Base-by-base conservation (phyloP, 2,797 vertebrate species). In the Bovichtus diacanthus region DNA sequence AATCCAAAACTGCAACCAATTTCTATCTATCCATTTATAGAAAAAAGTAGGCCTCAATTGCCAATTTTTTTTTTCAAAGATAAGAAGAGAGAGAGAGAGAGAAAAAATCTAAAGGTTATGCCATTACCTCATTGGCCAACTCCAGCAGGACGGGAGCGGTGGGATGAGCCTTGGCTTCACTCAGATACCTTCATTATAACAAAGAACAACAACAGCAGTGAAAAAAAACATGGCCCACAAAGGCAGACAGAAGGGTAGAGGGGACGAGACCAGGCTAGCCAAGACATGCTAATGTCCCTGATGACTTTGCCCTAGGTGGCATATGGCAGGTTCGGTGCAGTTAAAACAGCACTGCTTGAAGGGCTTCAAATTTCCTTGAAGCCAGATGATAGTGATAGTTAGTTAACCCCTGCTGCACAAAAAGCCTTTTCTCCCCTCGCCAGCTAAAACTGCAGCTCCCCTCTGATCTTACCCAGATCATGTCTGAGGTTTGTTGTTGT, bases 61-160 rank as follows among this genome's bases (percentile, higher is more conserved):
- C 80, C 19, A 21, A 7, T 9, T 78, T 64, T 65, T 65, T 23
- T 27, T 70, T 73, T 23, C 0, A 50, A 62, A 70, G 18, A 51
- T 19, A 47, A 76, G 3, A 34, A 46, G 70, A 69, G 43, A 61
- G 38, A 41, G 23, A 49, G 4, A 58, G 16, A 76, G 2, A 10
- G 38, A 15, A 29, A 23, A 38, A 50, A 34, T 34, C 21, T 25
- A 62, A 70, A 77, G 34, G 82, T 85, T 65, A 70, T 43, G 66
- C 54, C 70, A 94, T 96, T 97, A 99, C 98, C 98, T 99, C 96
- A 95, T 97, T 97, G 94, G 98, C 97, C 88, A 98, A 89, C 78
- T 97, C 95, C 91, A 98, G 94, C 84, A 98, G 94, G 86, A 97
- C 95, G 13, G 97, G 96, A 89, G 95, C 95, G 84, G 93, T 82